Base-by-base conservation (phyloP, 2,113 vertebrate genomes). In the Noctilio leporinus region DNA sequence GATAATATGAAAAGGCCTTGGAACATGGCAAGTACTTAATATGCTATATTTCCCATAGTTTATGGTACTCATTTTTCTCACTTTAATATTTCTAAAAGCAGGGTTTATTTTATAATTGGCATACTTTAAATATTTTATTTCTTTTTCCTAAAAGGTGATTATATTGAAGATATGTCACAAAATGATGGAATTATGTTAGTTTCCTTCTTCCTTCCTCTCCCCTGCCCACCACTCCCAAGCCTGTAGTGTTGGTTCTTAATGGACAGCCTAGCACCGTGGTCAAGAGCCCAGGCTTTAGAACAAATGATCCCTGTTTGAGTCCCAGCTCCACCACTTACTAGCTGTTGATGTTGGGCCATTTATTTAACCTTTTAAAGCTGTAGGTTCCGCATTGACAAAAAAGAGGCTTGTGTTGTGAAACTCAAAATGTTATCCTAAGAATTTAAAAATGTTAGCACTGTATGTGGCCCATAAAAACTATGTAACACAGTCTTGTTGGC, bases 61-160 rank as follows among this genome's bases (percentile, higher is more conserved):
- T 45, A 24, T 62, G 40, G 30, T 87, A 72, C 3, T 72, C 11
- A 9, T 47, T 88, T 88, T 82, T 72, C 26, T 95, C 15, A 81
- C 67, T 92, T 94, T 33, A 80, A 40, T 78, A 53, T 40, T 94
- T 87, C 53, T 55, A 28, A 96, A 82, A 93, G 28, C 30, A 90
- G 15, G 4, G 14, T 2, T 20, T 70, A 76, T 26, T 9, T 93
- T 93, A 89, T 8, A 76, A n/a, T 35, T 26, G 4, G 49, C 28
- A 87, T 8, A 76, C 1, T 65, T 80, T 67, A 70, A 70, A 45
- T 70, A 55, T 64, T 90, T 69, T 62, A 28, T 81, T 72, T 77
- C 38, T 64, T 92, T 65, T 35, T 11, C 6, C 11, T n/a, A 17
- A 69, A 92, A 92, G 59, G 45, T 73, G 10, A 82, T 69, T 28